A percentile compares a stretch with the other conserved stretches of the same genome.
Conservation (phyloP, 1,140 invertebrate species). For the Telenomus remus region DNA sequence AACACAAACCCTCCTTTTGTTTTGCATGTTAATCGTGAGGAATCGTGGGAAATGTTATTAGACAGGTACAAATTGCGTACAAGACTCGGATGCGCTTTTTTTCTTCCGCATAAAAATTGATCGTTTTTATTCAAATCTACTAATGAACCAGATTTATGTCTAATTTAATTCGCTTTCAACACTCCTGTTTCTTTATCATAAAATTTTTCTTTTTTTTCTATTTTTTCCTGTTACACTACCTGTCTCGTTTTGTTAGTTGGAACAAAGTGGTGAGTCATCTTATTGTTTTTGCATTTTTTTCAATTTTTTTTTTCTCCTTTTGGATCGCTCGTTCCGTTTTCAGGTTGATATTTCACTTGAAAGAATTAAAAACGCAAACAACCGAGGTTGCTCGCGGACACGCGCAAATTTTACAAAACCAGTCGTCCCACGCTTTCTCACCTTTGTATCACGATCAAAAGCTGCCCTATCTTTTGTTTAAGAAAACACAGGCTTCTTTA, state of each 20-base stretch:
- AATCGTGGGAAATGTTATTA: slow-evolving; percentile 44
- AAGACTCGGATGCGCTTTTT: slow-evolving; percentile 16
- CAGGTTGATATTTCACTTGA: too few relatives aligned
- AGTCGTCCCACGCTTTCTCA: slow-evolving; percentile 57
- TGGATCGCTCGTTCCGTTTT: not conserved
- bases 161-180: too few relatives aligned
- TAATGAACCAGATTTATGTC: slow-evolving; percentile 11
- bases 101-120: slow-evolving; percentile 11
- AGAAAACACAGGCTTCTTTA: slow-evolving; percentile 40
- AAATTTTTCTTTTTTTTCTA: not conserved
- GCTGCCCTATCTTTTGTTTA: slow-evolving; percentile 41
- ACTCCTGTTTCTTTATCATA: not conserved
- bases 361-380: slow-evolving; percentile 17
- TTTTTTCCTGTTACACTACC: not conserved
- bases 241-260: too few relatives aligned
- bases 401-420: slow-evolving; percentile 56
- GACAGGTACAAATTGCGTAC: slow-evolving; percentile 36
- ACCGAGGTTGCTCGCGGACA: slow-evolving; percentile 24
- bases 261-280: not conserved
- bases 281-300: not conserved
- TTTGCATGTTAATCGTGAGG: slow-evolving; percentile 35
- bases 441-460: slow-evolving; percentile 57
- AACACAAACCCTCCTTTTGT: slow-evolving; percentile 38
- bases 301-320: not conserved
- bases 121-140: slow-evolving; percentile 25